phyloP scores from a whole-genome alignment of 2,797 vertebrate genomes.

The Glyptemys insculpta region DNA sequence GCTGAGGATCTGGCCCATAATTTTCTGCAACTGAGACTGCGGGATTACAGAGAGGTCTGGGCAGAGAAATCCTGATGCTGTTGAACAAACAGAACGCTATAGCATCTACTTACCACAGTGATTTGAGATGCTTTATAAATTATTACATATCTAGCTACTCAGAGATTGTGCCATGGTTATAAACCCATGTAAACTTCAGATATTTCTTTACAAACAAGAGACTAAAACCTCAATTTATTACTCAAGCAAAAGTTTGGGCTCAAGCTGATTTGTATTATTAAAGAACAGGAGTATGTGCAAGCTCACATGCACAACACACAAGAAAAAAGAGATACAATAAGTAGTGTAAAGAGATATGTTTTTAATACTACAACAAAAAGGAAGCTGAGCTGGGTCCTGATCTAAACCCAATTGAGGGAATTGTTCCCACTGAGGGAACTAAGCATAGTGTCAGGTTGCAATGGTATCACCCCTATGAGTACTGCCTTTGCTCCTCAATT shows the following conservation, averaged over 20 bases:
- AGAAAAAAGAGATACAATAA: neutral
- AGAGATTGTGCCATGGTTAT: neutral
- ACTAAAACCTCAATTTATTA: neutral
- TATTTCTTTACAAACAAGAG: neutral
- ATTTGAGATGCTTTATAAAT: neutral
- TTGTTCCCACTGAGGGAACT: neutral
- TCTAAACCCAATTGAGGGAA: neutral
- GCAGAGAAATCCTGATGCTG: conserved; percentile 15
- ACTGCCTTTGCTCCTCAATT: neutral
- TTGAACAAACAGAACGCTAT: neutral
- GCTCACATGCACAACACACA: neutral
- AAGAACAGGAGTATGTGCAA: neutral
- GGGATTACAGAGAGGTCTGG: neutral
- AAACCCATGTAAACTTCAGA: neutral
- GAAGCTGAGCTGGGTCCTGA: neutral
- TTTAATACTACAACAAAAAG: neutral
- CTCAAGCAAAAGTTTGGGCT: neutral
- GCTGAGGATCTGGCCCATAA: neutral
- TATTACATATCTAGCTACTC: neutral
- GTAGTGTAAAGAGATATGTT: neutral
- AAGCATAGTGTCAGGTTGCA: neutral
- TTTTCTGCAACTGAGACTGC: conserved; percentile 5
- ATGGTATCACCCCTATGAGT: neutral
- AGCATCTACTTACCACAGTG: neutral
- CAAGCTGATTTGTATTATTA: conserved; percentile 1